A percentile compares a stretch with the other conserved stretches of the same genome.
These are phyloP conservation scores for Dasypolia templi DNA, from an alignment of 2,888 invertebrate species.

Conservation along the genomic window DNA sequence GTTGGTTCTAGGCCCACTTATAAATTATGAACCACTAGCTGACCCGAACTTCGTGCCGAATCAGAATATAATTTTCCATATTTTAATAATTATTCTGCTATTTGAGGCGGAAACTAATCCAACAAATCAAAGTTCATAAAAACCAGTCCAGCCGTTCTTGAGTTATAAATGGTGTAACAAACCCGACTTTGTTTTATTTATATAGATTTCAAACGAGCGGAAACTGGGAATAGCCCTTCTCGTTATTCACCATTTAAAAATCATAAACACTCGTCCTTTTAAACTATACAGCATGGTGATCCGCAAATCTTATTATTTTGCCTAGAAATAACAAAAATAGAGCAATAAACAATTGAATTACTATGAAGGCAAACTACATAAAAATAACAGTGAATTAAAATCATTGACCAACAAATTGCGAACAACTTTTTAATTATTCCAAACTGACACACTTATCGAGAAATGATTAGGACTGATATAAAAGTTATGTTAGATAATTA, in stretches of 20 bases:
- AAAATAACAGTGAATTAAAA: neutral
- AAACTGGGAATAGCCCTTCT: neutral
- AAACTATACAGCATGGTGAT: too few relatives aligned
- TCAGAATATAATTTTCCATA: too few relatives aligned
- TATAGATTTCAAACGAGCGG: neutral
- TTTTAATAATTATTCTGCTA: too few relatives aligned
- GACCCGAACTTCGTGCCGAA: too few relatives aligned
- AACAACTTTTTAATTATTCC: slow-evolving; percentile 16
- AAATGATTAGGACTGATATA: neutral
- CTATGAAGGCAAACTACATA: slow-evolving; percentile 20
- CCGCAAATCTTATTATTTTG: neutral
- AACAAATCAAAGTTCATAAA: too few relatives aligned
- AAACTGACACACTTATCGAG: neutral
- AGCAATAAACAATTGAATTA: slow-evolving; percentile 10
- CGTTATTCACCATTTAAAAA: neutral
- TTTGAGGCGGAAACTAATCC: too few relatives aligned
- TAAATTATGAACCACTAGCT: neutral
- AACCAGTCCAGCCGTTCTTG: too few relatives aligned
- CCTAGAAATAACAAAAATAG: neutral
- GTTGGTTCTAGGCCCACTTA: neutral
- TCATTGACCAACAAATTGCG: neutral
- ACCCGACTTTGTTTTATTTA: too few relatives aligned
- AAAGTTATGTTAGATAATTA: neutral
- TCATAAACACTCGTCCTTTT: neutral
- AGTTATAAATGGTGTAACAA: too few relatives aligned